Base-by-base conservation (phyloP, 2,888 invertebrate species). In the Orchesella flavescens region DNA sequence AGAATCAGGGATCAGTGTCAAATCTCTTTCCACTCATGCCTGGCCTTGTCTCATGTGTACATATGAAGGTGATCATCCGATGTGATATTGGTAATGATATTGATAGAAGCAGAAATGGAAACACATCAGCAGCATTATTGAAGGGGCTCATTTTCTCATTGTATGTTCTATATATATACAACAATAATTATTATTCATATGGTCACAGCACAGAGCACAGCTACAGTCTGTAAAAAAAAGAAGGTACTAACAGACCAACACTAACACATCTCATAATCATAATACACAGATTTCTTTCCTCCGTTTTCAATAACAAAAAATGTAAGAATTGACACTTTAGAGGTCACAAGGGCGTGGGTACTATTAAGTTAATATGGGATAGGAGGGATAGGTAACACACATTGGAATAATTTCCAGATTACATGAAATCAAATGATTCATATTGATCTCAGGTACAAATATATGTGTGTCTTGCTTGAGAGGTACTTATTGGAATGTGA, bases 291-390 rank as follows among this genome's bases (percentile, higher is more conserved):
- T 34, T 34, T 34, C 34, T 34, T 34, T 34, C 34, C 34, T 34
- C 34, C 34, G 34, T 65, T 44, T 57, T 75, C 76, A 76, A 66
- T 76, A 76, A 44, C 76, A 34, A 69, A 69, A 49, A 65, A 65
- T 65, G 10, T n/a, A 65, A 44, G 17, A 76, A 65, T 76, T 76
- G 76, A 77, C 77, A 77, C 46, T 69, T 61, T 77, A 77, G 57
- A 77, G 77, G 77, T 77, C 77, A 61, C 46, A 46, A 69, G 77
- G 77, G 77, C 77, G 77, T 77, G 76, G 76, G 63, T 69, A 68
- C 59, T 49, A 49, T 49, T 49, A 10, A n/a, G 34, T 34, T 34
- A 34, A 34, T 34, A 34, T 34, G 34, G 34, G 2, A 34, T 34
- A 2, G 34, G n/a, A n/a, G n/a, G n/a, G n/a, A n/a, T 34, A 34